Evolutionary conservation across 2,888 invertebrate genomes (phyloP), one percentile per base, ranked within the genome.

Genomic region (Platynereis dumerilii): DNA sequence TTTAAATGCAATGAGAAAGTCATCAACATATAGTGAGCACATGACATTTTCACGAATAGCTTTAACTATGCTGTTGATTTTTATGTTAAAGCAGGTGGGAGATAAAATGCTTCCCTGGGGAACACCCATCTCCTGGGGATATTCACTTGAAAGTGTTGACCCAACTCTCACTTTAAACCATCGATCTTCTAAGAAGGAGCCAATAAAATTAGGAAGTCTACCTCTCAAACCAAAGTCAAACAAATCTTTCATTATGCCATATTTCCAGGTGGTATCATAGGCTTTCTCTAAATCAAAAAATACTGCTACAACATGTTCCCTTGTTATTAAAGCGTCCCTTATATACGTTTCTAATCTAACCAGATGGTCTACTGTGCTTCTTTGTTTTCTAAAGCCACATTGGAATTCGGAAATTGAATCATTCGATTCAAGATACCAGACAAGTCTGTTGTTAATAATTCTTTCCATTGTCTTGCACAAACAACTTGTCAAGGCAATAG

Each of bases 401-500:
- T 74, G 74, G 22, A 29, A 24, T 1, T 44, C 29, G 2, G 73
- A 34, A n/a, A 72, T 42, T 2, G 71, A 62, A 39, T 65, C 59
- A 26, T 71, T 62, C 10, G 63, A 45, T 52, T 74, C 72, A 10
- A 75, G 61, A 27, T 62, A 64, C 71, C 70, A 73, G n/a, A 71
- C 63, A 10, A 75, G 69, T 1, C 74, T 60, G 24, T 67, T 54
- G 52, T 72, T 75, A 3, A 76, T 65, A 70, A 76, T 72, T 45
- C 67, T 42, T 57, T 75, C 75, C 69, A 76, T 65, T 0, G 72
- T 57, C 62, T 76, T 77, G 42, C 74, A 74, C 7, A 76, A 55
- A 57, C 74, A 75, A 55, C 73, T 74, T 17, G 75, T 74, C 24
- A 76, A 63, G 29, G 74, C 71, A 17, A 76, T 76, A 12, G 76